Evolutionary conservation across 1,140 invertebrate genomes (phyloP), one percentile per base, ranked within the genome.

Genomic region (Stegodyphus dumicola): DNA sequence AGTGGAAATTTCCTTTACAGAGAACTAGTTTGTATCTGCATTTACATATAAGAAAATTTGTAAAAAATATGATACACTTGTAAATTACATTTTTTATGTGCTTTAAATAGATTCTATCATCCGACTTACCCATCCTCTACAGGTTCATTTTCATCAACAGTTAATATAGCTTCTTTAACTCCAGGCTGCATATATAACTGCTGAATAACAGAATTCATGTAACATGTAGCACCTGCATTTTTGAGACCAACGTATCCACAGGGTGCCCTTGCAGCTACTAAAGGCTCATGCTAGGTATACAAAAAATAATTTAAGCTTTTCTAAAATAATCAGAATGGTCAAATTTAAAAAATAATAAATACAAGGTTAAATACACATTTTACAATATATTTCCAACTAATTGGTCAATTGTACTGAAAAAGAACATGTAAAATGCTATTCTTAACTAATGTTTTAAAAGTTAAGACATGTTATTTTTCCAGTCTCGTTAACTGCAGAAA

Each of bases 201-300:
- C 87, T 93, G 93, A 76, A 93, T 89, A 15, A 93, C 92, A 64
- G 92, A 92, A 89, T 93, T 93, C 93, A 93, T 93, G 89, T 93
- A 93, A 87, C 93, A 93, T 6, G 93, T 93, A 17, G 93, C 93
- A 71, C 93, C 93, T 79, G 92, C 93, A 90, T 93, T 93, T 89
- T 93, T 93, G 76, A 93, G 88, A 17, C 93, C 93, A 33, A 93
- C 93, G 90, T 92, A 93, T 18, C 92, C 92, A 88, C 91, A 91
- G 7, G 88, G 77, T 17, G 91, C 90, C 54, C 93, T 89, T 7
- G 91, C 91, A 52, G 91, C 91, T 51, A 93, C 90, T 17, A 91
- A 90, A 53, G 93, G 93, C 67, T 92, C 88, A 88, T 92, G 92
- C 88, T 93, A 73, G 10, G 86, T 10, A 60, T 10, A 60, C 15